Evolutionary conservation across 2,113 vertebrate genomes (phyloP), one percentile per base, ranked within the genome.

Genomic region (Hippocampus abdominalis): DNA sequence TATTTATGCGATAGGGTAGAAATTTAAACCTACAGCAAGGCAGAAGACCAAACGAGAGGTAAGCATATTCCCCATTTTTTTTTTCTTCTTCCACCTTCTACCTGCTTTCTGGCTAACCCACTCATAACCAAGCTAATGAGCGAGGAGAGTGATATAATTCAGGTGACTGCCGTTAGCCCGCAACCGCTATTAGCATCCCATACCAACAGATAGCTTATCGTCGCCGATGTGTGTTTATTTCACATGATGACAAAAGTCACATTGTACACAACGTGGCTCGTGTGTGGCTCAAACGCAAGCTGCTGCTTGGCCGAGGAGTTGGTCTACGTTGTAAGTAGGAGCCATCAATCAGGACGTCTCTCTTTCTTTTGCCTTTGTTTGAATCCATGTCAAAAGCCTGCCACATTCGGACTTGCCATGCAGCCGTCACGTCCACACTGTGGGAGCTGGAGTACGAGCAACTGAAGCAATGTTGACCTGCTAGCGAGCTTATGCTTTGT

Each of bases 311-410:
- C 40, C 29, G 53, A 16, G 29, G 49, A 25, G 57, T 77, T 65
- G 46, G 9, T 46, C 6, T 23, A 70, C 20, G 72, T 57, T 40
- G 72, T 68, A 56, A 62, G 7, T 65, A 59, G 74, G 64, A 66
- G 40, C 72, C 78, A 66, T 79, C 29, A 42, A 71, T 74, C 48
- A 73, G 40, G 46, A 20, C 66, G 76, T 74, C 65, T 77, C 59
- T 72, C 40, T n/a, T n/a, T 78, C 61, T 65, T 70, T 64, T 84
- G 85, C 83, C 86, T 89, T 90, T 90, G 89, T 90, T 85, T 87
- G 81, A 88, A 60, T 84, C 81, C 70, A 73, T 86, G 84, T 86
- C 80, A 83, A 81, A 81, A 78, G 76, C 80, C 76, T 86, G 82
- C 81, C 82, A 86, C 85, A 88, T 84, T 87, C 8, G 18, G 21